These are phyloP conservation scores for Apostichopus parvimensis DNA, from an alignment of 35 echinoderm and acorn worm genomes.

Conservation along the genomic window DNA sequence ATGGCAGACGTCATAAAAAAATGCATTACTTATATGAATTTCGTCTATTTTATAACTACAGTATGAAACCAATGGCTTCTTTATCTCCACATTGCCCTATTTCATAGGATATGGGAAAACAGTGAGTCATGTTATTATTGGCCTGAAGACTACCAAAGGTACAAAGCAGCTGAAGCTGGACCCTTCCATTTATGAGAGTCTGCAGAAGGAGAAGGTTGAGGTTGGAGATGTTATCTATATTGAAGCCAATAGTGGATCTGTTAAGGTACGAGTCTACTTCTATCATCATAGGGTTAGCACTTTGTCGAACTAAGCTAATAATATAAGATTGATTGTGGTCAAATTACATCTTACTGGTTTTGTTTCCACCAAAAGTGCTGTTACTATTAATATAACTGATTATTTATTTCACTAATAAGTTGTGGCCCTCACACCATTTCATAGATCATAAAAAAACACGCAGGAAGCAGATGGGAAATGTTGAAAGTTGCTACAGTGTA, in stretches of 20 bases:
- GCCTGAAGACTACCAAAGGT: conserved; percentile 97
- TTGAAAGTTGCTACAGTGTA: not conserved
- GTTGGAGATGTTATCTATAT: conserved; percentile 99
- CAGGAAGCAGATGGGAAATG: too few relatives aligned
- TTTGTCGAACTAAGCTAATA: too few relatives aligned
- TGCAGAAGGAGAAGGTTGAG: conserved; percentile 98
- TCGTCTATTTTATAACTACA: too few relatives aligned
- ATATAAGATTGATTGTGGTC: too few relatives aligned
- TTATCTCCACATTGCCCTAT: not conserved
- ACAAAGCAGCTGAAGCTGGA: conserved; percentile 98
- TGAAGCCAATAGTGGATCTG: conserved; percentile 99
- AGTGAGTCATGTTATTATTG: conserved; percentile 98
- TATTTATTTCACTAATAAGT: too few relatives aligned
- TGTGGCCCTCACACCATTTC: too few relatives aligned
- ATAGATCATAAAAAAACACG: too few relatives aligned
- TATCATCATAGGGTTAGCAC: not conserved
- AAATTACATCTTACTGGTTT: too few relatives aligned
- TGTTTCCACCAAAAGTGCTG: too few relatives aligned
- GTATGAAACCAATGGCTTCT: not conserved
- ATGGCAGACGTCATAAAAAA: too few relatives aligned
- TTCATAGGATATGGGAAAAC: conserved; percentile 95
- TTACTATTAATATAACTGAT: too few relatives aligned
- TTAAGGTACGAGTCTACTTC: conserved; percentile 70
- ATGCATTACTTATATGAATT: too few relatives aligned
- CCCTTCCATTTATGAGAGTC: conserved; percentile 98